Percentiles rank a stretch among this genome's conserved stretches.
Evolutionary conservation across 2,888 invertebrate species (phyloP).

Genomic region (Tricholauxania praeusta): DNA sequence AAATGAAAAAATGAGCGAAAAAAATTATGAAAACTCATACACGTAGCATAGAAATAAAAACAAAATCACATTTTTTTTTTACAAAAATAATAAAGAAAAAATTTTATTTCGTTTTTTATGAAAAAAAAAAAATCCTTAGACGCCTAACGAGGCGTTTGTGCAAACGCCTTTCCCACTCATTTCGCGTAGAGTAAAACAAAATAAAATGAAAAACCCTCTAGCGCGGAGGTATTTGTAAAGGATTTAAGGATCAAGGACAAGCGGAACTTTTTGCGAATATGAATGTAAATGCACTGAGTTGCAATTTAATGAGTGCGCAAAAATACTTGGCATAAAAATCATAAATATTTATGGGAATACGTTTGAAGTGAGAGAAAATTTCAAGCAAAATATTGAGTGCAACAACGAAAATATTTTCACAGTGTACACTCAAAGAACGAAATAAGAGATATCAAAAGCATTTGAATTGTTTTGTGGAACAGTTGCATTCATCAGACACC

Average conservation of each 20-base stretch:
- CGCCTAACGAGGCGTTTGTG: constrained; percentile 49
- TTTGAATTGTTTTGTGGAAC: no score
- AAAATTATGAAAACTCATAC: neutral
- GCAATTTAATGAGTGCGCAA: constrained; percentile 22
- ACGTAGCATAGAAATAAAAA: neutral
- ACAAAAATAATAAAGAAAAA: constrained; percentile 20
- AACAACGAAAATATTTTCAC: no score
- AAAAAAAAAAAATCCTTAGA: constrained; percentile 48
- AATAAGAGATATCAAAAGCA: no score
- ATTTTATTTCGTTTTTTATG: constrained; percentile 43
- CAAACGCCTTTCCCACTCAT: constrained; percentile 26
- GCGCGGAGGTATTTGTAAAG: neutral
- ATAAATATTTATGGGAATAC: neutral
- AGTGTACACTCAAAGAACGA: no score
- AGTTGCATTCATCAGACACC: no score
- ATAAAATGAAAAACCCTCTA: neutral
- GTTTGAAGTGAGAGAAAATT: no score
- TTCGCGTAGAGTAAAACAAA: neutral
- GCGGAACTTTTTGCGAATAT: neutral
- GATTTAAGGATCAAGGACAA: constrained; percentile 29
- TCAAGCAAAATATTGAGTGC: no score
- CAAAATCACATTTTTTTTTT: neutral
- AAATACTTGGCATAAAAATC: constrained; percentile 19
- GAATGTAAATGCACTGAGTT: constrained; percentile 11
- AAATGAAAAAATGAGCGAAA: neutral